Evolutionary conservation across 1,140 invertebrate species (phyloP), one percentile per base, ranked within the genome.

Genomic region (Microplitis demolitor): DNA sequence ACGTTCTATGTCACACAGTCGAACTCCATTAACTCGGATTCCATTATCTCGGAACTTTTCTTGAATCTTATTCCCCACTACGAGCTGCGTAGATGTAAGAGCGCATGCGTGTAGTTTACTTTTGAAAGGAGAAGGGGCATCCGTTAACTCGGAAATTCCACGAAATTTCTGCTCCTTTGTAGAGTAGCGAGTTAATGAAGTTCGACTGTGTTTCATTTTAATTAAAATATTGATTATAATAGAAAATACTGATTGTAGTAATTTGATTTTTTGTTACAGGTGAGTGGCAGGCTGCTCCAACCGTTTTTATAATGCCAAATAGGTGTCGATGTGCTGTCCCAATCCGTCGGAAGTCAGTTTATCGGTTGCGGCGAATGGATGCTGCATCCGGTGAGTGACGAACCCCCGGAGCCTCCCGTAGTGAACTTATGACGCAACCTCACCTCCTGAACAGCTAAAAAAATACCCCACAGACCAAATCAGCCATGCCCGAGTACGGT

Each of bases 241-340:
- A n/a, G n/a, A 64, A 39, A 64, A 37, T 4, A 13, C 50, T 68
- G 31, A 68, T 53, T 0, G 13, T 8, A 50, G 50, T 66, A 8
- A 11, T 56, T 5, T 13, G 4, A 71, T 83, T 72, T 85, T 85
- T 84, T 72, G 66, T 67, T 67, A 11, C 80, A 87, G 86, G 86
- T 87, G 85, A 87, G 86, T 87, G 81, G 85, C 84, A 83, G 82
- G 80, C 82, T 83, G 84, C 85, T 85, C 79, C 85, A 83, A 82
- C 82, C 80, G 83, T 85, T 82, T 85, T 80, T 85, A 82, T 86
- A 87, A 87, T 87, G 85, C 86, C 86, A 87, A 87, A 87, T 87
- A 87, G 84, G 83, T 85, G 83, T 86, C 84, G 84, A 86, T 87
- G 85, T 85, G 84, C 82, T 82, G 84, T 83, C 70, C 77, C 54